A percentile compares a stretch with the other conserved stretches of the same genome.
phyloP scores from a whole-genome alignment of 2,888 invertebrate species.

The Lacanobia oleracea region DNA sequence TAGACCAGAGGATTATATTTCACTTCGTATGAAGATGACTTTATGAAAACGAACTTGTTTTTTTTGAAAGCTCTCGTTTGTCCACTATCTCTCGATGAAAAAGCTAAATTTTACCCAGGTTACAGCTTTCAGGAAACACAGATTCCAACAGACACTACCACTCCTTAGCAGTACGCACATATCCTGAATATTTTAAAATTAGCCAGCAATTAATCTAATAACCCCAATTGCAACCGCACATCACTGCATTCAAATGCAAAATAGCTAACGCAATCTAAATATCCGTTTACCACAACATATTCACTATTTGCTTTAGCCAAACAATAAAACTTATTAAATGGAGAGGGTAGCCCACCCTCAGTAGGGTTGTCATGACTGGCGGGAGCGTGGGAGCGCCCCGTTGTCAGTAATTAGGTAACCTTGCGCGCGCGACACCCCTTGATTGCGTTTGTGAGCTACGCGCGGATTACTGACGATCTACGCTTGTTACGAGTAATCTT shows the following conservation, averaged over 20 bases:
- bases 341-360: constrained; percentile 64
- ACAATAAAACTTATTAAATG: constrained; percentile 73
- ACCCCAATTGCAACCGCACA: constrained; percentile 13
- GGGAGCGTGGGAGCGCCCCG: constrained; percentile 82
- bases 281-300: constrained; percentile 72
- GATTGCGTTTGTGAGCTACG: constrained; percentile 58
- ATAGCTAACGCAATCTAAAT: constrained; percentile 57
- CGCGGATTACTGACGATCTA: constrained; percentile 58
- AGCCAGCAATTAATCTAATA: not conserved
- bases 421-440: constrained; percentile 69
- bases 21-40: not conserved
- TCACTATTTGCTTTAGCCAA: constrained; percentile 75
- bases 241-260: constrained; percentile 19
- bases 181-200: not conserved
- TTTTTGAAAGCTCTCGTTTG: not conserved
- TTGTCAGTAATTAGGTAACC: constrained; percentile 83
- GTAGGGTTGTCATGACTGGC: constrained; percentile 39
- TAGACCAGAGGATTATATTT: not conserved
- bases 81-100: not conserved
- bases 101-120: too few relatives aligned
- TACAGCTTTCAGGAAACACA: not conserved
- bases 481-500: constrained; percentile 63
- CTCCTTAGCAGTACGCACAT: not conserved
- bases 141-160: not conserved
- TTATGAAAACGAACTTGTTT: constrained; percentile 1